These are phyloP conservation scores for Apaloderma vittatum DNA, from an alignment of 2,113 vertebrate species.

Conservation along the genomic window DNA sequence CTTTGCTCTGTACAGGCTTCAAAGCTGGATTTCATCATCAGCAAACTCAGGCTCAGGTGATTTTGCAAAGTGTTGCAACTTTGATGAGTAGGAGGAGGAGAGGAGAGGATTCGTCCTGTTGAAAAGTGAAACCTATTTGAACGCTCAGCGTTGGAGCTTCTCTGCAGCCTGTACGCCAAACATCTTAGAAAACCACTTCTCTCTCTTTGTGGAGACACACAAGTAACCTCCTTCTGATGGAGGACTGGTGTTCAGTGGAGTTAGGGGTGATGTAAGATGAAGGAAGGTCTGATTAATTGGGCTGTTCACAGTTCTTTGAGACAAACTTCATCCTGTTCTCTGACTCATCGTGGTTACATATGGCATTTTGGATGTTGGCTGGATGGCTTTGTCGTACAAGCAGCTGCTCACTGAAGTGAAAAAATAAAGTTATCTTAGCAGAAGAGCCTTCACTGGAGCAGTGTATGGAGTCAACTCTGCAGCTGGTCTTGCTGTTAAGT, in stretches of 20 bases:
- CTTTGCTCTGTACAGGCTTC: neutral
- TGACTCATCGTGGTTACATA: neutral
- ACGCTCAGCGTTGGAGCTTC: neutral
- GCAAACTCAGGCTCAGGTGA: neutral
- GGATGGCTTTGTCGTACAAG: neutral
- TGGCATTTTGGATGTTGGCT: neutral
- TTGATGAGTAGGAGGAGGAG: neutral
- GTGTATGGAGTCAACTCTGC: slow-evolving; percentile 20
- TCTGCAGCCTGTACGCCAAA: neutral
- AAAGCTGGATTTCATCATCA: neutral
- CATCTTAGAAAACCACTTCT: neutral
- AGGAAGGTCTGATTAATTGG: neutral
- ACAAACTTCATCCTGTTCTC: neutral
- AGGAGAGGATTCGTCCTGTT: neutral
- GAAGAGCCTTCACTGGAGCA: neutral
- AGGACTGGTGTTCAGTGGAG: neutral
- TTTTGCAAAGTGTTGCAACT: neutral
- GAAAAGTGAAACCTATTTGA: neutral
- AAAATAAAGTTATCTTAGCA: neutral
- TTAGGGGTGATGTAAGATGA: neutral
- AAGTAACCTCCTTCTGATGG: neutral
- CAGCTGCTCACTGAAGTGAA: slow-evolving; percentile 18
- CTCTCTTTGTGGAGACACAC: neutral
- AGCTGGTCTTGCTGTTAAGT: neutral
- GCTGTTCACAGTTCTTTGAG: neutral